Evolutionary conservation across 1,140 invertebrate genomes (phyloP).

Genomic region (Drosophila nigromelanica): DNA sequence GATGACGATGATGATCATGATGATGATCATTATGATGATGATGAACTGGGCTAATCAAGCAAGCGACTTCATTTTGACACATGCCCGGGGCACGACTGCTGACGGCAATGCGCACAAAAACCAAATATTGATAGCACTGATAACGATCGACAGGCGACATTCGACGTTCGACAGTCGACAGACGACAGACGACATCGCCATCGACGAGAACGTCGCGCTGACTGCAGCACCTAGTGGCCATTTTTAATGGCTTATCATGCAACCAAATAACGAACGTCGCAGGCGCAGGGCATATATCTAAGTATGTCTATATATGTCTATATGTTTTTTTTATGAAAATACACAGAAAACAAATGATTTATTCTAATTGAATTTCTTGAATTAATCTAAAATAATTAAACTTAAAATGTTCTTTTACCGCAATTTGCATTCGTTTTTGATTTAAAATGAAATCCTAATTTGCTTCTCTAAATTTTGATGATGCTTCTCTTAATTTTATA

Average conservation of each 20-base stretch:
- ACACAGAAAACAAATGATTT: too few species aligned
- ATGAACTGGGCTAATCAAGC: constrained; percentile 48
- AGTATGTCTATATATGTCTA: neutral
- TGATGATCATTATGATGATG: constrained; percentile 16
- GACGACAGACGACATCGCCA: constrained; percentile 18
- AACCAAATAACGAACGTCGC: constrained; percentile 38
- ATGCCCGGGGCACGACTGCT: constrained; percentile 24
- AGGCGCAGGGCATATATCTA: constrained; percentile 4
- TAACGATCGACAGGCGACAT: constrained; percentile 64
- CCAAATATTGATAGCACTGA: constrained; percentile 73
- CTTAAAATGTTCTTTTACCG: too few species aligned
- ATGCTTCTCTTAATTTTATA: too few species aligned
- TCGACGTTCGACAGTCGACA: constrained; percentile 53
- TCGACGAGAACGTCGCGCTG: constrained; percentile 25
- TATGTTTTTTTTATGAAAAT: neutral
- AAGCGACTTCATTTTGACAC: constrained; percentile 73
- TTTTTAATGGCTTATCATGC: constrained; percentile 78
- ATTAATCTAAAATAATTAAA: too few species aligned
- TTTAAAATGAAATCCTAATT: too few species aligned
- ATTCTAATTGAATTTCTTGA: too few species aligned
- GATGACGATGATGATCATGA: neutral
- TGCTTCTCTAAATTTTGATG: too few species aligned
- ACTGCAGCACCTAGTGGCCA: constrained; percentile 67
- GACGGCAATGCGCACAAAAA: constrained; percentile 49
- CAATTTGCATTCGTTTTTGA: too few species aligned